These are phyloP conservation scores for Lasioglossum albipes DNA, from an alignment of 1,140 invertebrate genomes.

Conservation along the genomic window DNA sequence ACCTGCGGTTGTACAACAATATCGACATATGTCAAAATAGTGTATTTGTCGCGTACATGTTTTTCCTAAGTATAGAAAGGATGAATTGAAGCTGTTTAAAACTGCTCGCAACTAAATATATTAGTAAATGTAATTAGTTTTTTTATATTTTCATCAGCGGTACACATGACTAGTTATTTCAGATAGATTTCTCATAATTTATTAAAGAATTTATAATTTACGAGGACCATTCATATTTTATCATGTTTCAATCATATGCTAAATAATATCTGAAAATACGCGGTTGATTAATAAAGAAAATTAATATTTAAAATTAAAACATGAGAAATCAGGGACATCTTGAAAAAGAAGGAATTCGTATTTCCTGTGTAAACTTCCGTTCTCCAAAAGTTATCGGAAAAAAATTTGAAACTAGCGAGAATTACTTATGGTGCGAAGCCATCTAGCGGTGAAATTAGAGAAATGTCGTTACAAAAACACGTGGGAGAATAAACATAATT, in stretches of 20 bases:
- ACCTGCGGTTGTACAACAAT: background rate
- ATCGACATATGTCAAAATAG: conserved; percentile 1
- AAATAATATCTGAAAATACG: background rate
- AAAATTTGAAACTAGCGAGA: too few relatives aligned
- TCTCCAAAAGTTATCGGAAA: background rate
- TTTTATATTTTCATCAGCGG: background rate
- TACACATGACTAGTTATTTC: background rate
- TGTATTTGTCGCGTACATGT: background rate
- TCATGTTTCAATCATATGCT: background rate
- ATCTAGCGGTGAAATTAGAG: background rate
- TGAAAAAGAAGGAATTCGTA: background rate
- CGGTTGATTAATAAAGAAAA: background rate
- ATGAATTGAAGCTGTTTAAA: background rate
- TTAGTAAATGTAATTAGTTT: background rate
- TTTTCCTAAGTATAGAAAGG: background rate
- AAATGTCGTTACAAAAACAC: background rate
- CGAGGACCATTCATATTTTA: background rate
- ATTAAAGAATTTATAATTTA: background rate
- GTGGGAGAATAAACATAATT: background rate
- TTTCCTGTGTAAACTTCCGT: background rate
- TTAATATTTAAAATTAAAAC: background rate
- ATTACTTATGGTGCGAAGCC: background rate
- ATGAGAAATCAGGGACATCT: background rate
- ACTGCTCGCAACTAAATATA: background rate
- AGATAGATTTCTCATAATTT: background rate